Conservation (phyloP, 2,113 vertebrate species). For the Gadus chalcogrammus region DNA sequence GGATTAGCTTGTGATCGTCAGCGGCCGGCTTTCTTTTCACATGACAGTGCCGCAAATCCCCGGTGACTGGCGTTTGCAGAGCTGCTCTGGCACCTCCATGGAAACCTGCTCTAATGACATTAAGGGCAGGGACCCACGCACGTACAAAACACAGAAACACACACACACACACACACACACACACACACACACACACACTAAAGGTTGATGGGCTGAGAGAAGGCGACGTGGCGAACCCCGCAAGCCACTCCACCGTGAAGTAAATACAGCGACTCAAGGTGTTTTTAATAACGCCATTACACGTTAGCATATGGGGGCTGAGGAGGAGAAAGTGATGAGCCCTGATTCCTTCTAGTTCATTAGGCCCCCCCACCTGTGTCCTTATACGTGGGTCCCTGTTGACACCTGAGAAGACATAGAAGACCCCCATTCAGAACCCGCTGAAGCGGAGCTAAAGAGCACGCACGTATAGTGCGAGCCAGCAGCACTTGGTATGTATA, state of each 20-base stretch:
- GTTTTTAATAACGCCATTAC: no score
- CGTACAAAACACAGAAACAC: conserved; percentile 30
- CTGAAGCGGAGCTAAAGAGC: conserved; percentile 19
- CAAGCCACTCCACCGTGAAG: conserved; percentile 33
- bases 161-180: no score
- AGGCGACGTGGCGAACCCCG: conserved; percentile 5
- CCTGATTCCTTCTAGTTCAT: conserved; percentile 40
- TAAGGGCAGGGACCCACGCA: conserved; percentile 32
- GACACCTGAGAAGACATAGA: conserved; percentile 22
- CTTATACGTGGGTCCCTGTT: conserved; percentile 29
- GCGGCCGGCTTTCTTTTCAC: conserved; percentile 44
- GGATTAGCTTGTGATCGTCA: conserved; percentile 63
- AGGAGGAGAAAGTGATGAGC: conserved; percentile 38
- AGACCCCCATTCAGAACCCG: conserved; percentile 31
- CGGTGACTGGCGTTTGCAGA: conserved; percentile 31
- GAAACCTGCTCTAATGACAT: conserved; percentile 58
- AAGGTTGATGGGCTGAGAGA: conserved; percentile 42
- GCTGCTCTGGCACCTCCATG: conserved; percentile 37
- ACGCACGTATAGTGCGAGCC: conserved; percentile 8
- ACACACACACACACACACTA: background rate
- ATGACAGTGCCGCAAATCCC: conserved; percentile 55
- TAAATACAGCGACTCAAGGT: conserved; percentile 6
- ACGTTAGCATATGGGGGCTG: conserved; percentile 19
- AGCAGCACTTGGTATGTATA: conserved; percentile 51
- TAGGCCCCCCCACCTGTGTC: conserved; percentile 14